A percentile compares a stretch with the other conserved stretches of the same genome.
Conservation (phyloP, 2,113 vertebrate species). For the Eonycteris spelaea region DNA sequence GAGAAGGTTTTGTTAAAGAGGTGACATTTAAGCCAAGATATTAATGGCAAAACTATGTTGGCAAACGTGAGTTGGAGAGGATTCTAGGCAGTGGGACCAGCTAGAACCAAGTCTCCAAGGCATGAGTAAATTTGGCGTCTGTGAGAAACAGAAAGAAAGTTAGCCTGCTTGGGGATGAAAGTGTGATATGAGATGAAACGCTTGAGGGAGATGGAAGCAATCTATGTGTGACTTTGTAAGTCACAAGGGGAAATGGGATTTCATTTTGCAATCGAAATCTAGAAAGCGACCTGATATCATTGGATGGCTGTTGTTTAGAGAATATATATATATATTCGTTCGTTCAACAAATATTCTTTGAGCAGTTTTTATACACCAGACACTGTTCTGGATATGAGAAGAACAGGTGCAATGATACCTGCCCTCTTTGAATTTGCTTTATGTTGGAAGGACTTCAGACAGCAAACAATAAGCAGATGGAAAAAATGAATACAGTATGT, state of each 20-base stretch:
- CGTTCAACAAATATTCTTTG: background rate
- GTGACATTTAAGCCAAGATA: background rate
- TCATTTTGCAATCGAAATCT: background rate
- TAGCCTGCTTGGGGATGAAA: background rate
- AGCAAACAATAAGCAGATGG: background rate
- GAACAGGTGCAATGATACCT: background rate
- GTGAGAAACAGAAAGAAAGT: background rate
- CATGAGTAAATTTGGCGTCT: background rate
- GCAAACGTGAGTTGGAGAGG: background rate
- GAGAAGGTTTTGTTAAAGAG: conserved; percentile 3
- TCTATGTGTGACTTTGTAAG: background rate
- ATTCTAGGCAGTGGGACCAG: background rate
- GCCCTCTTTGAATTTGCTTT: background rate
- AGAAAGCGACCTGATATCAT: background rate
- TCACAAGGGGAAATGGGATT: background rate
- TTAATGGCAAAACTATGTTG: background rate
- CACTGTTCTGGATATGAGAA: background rate
- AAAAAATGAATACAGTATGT: background rate
- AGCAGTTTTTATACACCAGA: background rate
- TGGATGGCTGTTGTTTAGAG: background rate
- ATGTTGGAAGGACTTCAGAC: background rate
- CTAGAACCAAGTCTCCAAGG: background rate
- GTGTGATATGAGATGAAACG: background rate
- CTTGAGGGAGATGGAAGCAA: background rate
- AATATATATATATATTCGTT: background rate